Evolutionary conservation across 2,888 invertebrate species (phyloP), one percentile per base, ranked within the genome.

Genomic region (Endotricha flammealis): DNA sequence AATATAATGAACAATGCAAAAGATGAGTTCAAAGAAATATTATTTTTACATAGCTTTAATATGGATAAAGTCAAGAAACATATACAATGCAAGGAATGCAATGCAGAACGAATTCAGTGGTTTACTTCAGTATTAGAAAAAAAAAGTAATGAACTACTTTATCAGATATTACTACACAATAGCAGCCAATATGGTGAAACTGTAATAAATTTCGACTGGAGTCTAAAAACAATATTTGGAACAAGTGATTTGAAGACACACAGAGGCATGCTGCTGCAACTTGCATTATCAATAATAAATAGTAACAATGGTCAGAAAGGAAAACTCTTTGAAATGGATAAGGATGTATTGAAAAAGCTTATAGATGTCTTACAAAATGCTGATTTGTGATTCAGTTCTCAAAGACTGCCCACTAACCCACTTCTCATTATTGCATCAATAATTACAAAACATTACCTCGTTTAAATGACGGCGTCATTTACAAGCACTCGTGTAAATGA

Each of bases 221-320:
- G 13, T 11, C 9, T 47, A 2, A 47, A 47, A 32, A 24, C 44
- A 10, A 36, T 47, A 6, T 20, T 44, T 7, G 46, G 46, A 2
- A 39, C 46, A 6, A 44, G 42, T 42, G 46, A 47, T 10, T 32
- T 24, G 6, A 47, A 44, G 36, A 10, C 11, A 14, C 36, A 44
- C 11, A 47, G 14, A 32, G 42, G 42, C 23, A 38, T 42, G 4
- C 10, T 47, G 2, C 6, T 44, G 1, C 46, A 47, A 17, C 22
- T 47, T 5, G n/a, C 23, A 10, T 23, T 47, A 5, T 25, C 30
- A 29, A 33, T 33, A 16, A 8, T 41, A 5, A 35, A 40, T 25
- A 12, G 30, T 5, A 39, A 13, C 20, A 29, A 32, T 12, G n/a
- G 13, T 5, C 30, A 23, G 22, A 39, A 29, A n/a, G 32, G 38